These are phyloP conservation scores for Limanda limanda DNA, from an alignment of 2,113 vertebrate species.

Conservation along the genomic window DNA sequence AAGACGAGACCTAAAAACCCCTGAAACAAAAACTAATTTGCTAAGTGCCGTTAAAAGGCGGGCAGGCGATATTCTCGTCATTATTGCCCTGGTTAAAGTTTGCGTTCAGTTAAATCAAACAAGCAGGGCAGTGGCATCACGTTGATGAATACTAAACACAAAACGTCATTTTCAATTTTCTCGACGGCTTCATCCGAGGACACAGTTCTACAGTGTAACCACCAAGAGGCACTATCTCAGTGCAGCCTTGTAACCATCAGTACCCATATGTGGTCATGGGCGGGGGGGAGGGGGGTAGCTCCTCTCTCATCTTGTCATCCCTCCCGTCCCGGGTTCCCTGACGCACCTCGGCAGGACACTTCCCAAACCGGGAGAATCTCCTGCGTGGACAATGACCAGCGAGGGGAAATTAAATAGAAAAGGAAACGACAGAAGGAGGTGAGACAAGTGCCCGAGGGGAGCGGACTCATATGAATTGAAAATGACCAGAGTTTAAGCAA, in stretches of 20 bases:
- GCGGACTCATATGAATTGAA: slow-evolving; percentile 63
- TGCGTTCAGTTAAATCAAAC: too few species aligned
- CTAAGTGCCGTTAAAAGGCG: too few species aligned
- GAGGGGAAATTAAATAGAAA: slow-evolving; percentile 65
- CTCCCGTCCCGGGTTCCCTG: slow-evolving; percentile 37
- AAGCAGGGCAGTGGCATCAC: not conserved
- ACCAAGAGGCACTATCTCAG: not conserved
- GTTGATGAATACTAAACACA: not conserved
- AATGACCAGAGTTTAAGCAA: slow-evolving; percentile 64
- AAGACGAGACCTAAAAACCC: too few species aligned
- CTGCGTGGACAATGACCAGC: slow-evolving; percentile 64
- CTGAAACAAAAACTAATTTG: too few species aligned
- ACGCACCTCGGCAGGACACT: slow-evolving; percentile 30
- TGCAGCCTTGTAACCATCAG: slow-evolving; percentile 19
- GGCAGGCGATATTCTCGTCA: not conserved
- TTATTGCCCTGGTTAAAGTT: not conserved
- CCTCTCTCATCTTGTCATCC: slow-evolving; percentile 50
- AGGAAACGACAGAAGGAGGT: slow-evolving; percentile 59
- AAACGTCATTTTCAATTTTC: slow-evolving; percentile 3
- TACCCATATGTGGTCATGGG: slow-evolving; percentile 7
- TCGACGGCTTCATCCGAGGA: slow-evolving; percentile 1
- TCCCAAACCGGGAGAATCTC: slow-evolving; percentile 41
- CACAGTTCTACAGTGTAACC: not conserved
- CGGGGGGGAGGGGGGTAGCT: not conserved
- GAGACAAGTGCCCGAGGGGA: slow-evolving; percentile 56